These are phyloP conservation scores for Eupithecia centaureata DNA, from an alignment of 2,888 invertebrate species.

Conservation along the genomic window DNA sequence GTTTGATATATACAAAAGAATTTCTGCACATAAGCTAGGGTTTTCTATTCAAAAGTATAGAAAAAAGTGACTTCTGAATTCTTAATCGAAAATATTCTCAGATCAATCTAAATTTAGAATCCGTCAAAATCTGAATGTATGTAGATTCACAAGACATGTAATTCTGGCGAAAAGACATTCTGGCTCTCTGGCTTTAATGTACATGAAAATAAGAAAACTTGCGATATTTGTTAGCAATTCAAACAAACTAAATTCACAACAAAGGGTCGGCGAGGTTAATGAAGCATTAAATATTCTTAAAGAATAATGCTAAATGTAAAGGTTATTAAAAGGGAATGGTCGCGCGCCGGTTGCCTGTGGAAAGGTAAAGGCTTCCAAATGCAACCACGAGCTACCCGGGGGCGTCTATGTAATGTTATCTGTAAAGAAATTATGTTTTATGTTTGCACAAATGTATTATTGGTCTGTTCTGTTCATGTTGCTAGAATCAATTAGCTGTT, in stretches of 20 bases:
- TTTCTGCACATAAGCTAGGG: too few species aligned
- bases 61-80: too few species aligned
- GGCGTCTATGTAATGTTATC: slow-evolving; percentile 25
- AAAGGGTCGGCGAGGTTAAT: slow-evolving; percentile 21
- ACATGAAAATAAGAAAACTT: neutral
- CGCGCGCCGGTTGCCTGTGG: slow-evolving; percentile 18
- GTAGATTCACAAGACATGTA: too few species aligned
- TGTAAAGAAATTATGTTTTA: slow-evolving; percentile 41
- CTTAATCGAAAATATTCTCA: too few species aligned
- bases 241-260: neutral
- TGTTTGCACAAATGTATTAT: slow-evolving; percentile 39
- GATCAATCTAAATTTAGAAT: too few species aligned
- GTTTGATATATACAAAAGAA: too few species aligned
- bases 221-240: neutral
- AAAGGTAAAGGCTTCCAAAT: slow-evolving; percentile 14
- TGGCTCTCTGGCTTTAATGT: too few species aligned
- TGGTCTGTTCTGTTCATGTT: slow-evolving; percentile 34
- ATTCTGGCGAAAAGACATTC: too few species aligned
- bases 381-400: neutral
- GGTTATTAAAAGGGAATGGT: slow-evolving; percentile 21
- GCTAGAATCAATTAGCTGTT: slow-evolving; percentile 22
- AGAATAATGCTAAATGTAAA: slow-evolving; percentile 19
- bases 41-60: too few species aligned
- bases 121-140: too few species aligned
- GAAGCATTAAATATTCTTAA: slow-evolving; percentile 32